These are phyloP conservation scores for Mastomys coucha DNA, from an alignment of 2,113 vertebrate species.

Conservation along the genomic window DNA sequence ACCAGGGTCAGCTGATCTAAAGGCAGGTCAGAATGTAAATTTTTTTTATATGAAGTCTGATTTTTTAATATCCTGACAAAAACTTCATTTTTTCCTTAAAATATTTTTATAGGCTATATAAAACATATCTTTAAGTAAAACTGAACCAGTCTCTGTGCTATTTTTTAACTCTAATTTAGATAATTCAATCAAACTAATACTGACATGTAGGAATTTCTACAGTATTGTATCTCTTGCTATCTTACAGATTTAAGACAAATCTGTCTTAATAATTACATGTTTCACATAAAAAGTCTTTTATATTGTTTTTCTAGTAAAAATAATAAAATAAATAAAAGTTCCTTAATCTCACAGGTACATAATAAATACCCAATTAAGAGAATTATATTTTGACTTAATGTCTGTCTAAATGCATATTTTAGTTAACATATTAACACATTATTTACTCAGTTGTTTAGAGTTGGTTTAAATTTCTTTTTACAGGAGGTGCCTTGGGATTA, in stretches of 20 bases:
- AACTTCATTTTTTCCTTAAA: not conserved
- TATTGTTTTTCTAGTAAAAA: constrained; percentile 28
- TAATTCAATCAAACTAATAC: not conserved
- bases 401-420: not conserved
- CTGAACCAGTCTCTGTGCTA: not conserved
- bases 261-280: constrained; percentile 12
- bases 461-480: constrained; percentile 22
- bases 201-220: constrained; percentile 3
- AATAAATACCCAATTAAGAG: not conserved
- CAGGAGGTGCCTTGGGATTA: not conserved
- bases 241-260: constrained; percentile 28
- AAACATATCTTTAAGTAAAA: not conserved
- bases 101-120: constrained; percentile 32
- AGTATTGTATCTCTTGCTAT: not conserved
- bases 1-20: not conserved
- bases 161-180: constrained; percentile 27
- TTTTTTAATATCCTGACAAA: not conserved
- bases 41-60: constrained; percentile 20
- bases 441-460: not conserved
- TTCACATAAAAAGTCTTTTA: not conserved
- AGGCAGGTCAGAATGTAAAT: not conserved
- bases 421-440: constrained; percentile 21
- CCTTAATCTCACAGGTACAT: not conserved
- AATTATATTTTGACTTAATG: not conserved
- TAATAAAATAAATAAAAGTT: constrained; percentile 36